phyloP scores from a whole-genome alignment of 2,113 vertebrate genomes.

The Campylorhamphus procurvoides region DNA sequence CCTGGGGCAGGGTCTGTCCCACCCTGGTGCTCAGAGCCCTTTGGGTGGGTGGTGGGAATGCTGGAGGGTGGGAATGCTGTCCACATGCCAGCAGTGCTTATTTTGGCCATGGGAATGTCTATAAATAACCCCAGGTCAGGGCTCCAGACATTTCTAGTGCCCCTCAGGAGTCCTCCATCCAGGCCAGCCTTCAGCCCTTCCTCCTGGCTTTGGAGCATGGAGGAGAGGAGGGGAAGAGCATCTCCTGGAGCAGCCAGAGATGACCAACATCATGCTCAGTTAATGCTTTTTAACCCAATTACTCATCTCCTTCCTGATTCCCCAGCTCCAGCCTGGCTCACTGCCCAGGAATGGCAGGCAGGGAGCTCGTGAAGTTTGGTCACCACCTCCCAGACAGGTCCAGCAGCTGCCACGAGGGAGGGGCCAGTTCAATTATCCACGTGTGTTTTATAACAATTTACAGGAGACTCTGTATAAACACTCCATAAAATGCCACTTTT shows the following conservation, averaged over 20 bases:
- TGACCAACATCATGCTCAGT: rapidly evolving
- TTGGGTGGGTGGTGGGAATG: not conserved
- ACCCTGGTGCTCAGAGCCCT: not conserved
- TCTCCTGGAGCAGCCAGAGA: not conserved
- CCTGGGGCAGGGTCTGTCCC: not conserved
- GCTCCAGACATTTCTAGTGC: rapidly evolving
- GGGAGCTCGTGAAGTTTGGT: not conserved
- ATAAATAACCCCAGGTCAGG: not conserved
- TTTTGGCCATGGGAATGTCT: constrained; percentile 30
- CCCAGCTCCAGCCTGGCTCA: rapidly evolving
- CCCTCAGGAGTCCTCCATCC: rapidly evolving
- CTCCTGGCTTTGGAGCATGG: not conserved
- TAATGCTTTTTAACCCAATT: not conserved
- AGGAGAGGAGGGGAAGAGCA: rapidly evolving
- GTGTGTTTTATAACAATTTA: not conserved
- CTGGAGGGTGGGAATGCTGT: not conserved
- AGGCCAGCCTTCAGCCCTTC: not conserved
- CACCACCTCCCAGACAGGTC: constrained; percentile 31
- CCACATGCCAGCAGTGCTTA: not conserved
- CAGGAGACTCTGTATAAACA: not conserved
- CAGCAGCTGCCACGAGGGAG: not conserved
- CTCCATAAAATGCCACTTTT: not conserved
- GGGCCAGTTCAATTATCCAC: not conserved
- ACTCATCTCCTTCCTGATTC: not conserved
- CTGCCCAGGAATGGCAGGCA: not conserved